phyloP scores from a whole-genome alignment of 2,797 vertebrate species.

The Anabas testudineus region DNA sequence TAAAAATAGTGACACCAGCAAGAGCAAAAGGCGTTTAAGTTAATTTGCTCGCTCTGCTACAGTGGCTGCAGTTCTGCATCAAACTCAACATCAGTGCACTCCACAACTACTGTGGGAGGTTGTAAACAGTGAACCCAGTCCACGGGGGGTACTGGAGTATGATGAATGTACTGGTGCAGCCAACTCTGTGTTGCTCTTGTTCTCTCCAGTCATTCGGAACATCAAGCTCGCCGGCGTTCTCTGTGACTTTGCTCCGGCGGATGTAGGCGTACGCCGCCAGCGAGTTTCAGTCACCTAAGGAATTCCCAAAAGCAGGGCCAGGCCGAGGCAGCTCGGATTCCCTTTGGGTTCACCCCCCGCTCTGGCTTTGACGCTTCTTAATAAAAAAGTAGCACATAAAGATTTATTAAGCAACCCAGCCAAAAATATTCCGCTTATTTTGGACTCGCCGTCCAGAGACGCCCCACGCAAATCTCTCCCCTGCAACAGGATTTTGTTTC shows the following conservation, averaged over 20 bases:
- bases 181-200: slow-evolving; percentile 74
- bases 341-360: slow-evolving; percentile 44
- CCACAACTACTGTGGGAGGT: slow-evolving; percentile 61
- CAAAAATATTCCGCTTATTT: slow-evolving; percentile 38
- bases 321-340: slow-evolving; percentile 24
- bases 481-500: slow-evolving; percentile 21
- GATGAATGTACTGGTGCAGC: slow-evolving; percentile 78
- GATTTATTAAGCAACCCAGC: slow-evolving; percentile 42
- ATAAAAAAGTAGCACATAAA: slow-evolving; percentile 49
- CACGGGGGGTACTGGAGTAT: slow-evolving; percentile 57
- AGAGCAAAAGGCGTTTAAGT: slow-evolving; percentile 42
- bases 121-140: slow-evolving; percentile 68
- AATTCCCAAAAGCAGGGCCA: slow-evolving; percentile 57
- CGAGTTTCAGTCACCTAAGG: slow-evolving; percentile 48
- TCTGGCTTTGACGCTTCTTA: slow-evolving; percentile 43
- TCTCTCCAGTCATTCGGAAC: slow-evolving; percentile 81
- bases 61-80: slow-evolving; percentile 53
- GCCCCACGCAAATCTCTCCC: slow-evolving; percentile 32
- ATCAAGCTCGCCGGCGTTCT: slow-evolving; percentile 72
- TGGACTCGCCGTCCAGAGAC: slow-evolving; percentile 29
- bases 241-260: slow-evolving; percentile 75
- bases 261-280: slow-evolving; percentile 58
- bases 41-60: slow-evolving; percentile 34
- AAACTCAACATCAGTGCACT: slow-evolving; percentile 55
- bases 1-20: slow-evolving; percentile 7